Base-by-base conservation (phyloP, 2,888 invertebrate species). In the Petrolisthes cinctipes region DNA sequence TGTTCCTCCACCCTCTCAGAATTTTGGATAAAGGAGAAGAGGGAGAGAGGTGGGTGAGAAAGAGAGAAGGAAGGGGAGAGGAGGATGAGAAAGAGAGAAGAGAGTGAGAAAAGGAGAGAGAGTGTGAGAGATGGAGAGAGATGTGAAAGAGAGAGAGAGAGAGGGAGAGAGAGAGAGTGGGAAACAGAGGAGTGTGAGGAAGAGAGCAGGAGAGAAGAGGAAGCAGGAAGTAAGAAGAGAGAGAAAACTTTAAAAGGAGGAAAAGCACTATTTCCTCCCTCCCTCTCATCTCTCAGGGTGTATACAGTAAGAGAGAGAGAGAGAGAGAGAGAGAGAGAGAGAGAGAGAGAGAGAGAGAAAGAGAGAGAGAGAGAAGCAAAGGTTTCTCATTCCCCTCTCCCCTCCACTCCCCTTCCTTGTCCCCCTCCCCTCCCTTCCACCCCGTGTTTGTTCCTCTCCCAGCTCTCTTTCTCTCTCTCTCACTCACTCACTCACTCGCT, bases 21-120 rank as follows among this genome's bases (percentile, higher is more conserved):
- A 37, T 23, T n/a, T 17, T 14, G 71, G 9, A 23, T 14, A 51
- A 3, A 17, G 11, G 23, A 23, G 75, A 23, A 17, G 75, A 23
- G 75, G 14, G 75, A 75, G 23, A 17, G 71, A 71, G 53, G 57
- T 53, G 80, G 54, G 20, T 23, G 57, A 80, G 80, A 54, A 56
- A 80, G 53, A 11, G 37, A 76, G 37, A 76, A 23, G 23, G 76
- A 37, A 23, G 23, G 37, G 9, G 37, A 66, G 66, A 37, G 37
- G 37, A 37, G 37, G 37, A 37, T 37, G 37, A 37, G 2, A 37
- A 37, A 1, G 37, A 37, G 37, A 1, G 37, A 37, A 37, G 37
- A 76, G 76, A 7, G 76, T 17, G 53, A 51, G 79, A 79, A n/a
- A 61, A 66, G 66, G 81, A 61, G 61, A 76, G 75, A 37, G 14